Evolutionary conservation across 2,113 vertebrate genomes (phyloP), one percentile per base, ranked within the genome.

Genomic region (Donacobius atricapilla): DNA sequence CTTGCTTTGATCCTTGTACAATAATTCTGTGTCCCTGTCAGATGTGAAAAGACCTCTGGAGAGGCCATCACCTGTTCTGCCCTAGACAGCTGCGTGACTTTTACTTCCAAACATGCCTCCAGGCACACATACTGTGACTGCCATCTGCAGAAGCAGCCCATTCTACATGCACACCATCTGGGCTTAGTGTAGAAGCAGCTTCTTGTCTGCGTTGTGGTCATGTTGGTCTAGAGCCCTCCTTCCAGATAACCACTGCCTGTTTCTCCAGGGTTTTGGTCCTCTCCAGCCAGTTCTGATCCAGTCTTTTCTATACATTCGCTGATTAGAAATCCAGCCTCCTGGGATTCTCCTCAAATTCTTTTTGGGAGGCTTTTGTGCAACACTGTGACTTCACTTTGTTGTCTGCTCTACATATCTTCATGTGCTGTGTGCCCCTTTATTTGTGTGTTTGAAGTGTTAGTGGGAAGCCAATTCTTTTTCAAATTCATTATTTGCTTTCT

Each of bases 131-230:
- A n/a, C n/a, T n/a, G n/a, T 86, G 48, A 19, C 37, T 83, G 51
- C 57, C 56, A 63, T 28, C 56, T 87, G 57, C 27, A 73, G 66
- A 12, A 86, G 42, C 44, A 86, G 30, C 57, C 30, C 7, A 9
- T 47, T 68, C 48, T 44, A 3, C 17, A 0, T 7, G 45, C 22
- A 16, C 3, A 7, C 20, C 3, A 1, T 11, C 25, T 20, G 63
- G 31, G 20, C 30, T 72, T 40, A 33, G 47, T 61, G 70, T 50
- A 85, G 56, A 60, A 75, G 45, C 27, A 51, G 30, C 60, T 91
- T 11, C 63, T 78, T 42, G 31, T 35, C 39, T 83, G 53, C 3
- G 2, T 53, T 75, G 45, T 25, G 35, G 76, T 51, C 33, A 10
- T 44, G 21, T 57, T 65, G 47, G 8, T 56, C 45, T 57, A 11